phyloP scores from a whole-genome alignment of 64 coral and sea anemone species.

The Stichodactyla helianthus region DNA sequence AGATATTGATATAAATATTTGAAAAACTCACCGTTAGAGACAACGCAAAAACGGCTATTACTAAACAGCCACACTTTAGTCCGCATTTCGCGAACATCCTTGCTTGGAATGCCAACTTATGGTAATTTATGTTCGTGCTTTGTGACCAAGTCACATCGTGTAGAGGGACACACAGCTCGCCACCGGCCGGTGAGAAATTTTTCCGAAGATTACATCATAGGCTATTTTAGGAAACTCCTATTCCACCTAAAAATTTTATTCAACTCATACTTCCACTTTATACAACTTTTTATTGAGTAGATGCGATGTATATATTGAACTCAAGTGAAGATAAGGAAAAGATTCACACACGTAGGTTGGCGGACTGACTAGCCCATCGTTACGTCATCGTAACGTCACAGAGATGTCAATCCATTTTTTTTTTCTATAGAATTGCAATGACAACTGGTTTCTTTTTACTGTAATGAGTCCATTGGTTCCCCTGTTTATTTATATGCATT shows the following conservation, averaged over 20 bases:
- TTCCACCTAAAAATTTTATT: not conserved
- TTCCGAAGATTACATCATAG: not conserved
- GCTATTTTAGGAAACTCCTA: not conserved
- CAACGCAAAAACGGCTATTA: not conserved
- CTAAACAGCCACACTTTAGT: not conserved
- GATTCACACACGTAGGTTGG: no score
- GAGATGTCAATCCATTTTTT: not conserved
- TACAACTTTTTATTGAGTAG: not conserved
- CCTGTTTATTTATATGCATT: no score
- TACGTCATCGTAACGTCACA: not conserved
- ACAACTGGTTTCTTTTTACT: not conserved
- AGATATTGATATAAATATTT: not conserved
- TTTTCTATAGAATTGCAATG: not conserved
- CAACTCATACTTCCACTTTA: not conserved
- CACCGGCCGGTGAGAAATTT: not conserved
- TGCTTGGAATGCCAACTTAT: not conserved
- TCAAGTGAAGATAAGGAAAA: no score
- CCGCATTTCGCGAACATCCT: not conserved
- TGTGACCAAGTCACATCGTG: not conserved
- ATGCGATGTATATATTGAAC: no score
- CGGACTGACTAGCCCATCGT: no score
- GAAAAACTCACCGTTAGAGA: slow-evolving; percentile 6
- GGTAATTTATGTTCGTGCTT: not conserved
- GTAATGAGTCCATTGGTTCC: not conserved
- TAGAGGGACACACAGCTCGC: not conserved